Base-by-base conservation (phyloP, 1,140 invertebrate species). In the Micrasema longulum region DNA sequence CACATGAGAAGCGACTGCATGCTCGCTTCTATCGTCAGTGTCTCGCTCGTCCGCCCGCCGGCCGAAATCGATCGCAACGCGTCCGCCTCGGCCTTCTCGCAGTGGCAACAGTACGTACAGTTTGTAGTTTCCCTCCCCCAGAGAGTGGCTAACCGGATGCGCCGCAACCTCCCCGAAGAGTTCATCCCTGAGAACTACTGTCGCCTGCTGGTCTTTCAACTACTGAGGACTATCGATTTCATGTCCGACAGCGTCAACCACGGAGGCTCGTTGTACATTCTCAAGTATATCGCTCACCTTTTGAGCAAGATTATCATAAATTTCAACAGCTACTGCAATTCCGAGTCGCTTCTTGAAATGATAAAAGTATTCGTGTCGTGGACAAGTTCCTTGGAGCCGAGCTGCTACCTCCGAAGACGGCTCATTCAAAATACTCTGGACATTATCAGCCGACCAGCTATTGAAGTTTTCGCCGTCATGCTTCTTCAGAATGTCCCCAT, bases 51-150 rank as follows among this genome's bases (percentile, higher is more conserved):
- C 18, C n/a, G 53, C 38, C 57, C 79, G 26, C 55, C 77, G 38
- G 78, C 79, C 16, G 78, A 78, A 65, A 22, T 74, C 5, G 45
- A 23, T 72, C 80, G 78, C 53, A 77, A 64, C 14, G 72, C 64
- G 52, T 70, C 67, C 0, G 71, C 74, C 0, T 69, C 67, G 26
- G 35, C 48, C 2, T 76, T 73, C 48, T 48, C 66, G 1, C 78
- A 82, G 11, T 91, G 88, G 87, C 81, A 86, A 38, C 82, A 80
- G 26, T 86, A 85, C 14, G 80, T 91, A 0, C 90, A 92, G 77
- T 77, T 88, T 23, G 66, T 93, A 41, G 79, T 89, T 0, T 89
- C 90, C 1, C 73, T 93, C 52, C 92, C 92, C 0, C 88, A 84
- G 74, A 80, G 88, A 71, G 80, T 93, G 0, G 89, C 91, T 3